phyloP scores from a whole-genome alignment of 2,113 vertebrate species.

The Climacteris rufus region DNA sequence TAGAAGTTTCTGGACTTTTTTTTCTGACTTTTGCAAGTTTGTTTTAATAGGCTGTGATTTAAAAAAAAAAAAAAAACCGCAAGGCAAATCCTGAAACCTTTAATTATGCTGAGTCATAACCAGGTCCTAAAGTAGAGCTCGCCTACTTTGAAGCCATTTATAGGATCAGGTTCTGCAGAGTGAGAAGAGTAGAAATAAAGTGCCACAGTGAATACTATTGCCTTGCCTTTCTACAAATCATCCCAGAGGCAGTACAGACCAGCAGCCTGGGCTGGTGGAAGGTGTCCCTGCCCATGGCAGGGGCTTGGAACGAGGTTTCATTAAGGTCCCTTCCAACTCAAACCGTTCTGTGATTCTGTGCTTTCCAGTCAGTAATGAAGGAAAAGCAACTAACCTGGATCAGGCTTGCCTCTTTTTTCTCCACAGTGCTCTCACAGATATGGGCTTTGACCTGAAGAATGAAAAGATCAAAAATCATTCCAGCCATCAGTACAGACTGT shows the following conservation, averaged over 20 bases:
- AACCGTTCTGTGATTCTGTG: too few species aligned
- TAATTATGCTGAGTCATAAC: slow-evolving; percentile 23
- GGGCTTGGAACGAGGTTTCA: not conserved
- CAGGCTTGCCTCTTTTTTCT: slow-evolving; percentile 77
- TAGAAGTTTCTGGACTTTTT: not conserved
- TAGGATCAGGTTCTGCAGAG: slow-evolving; percentile 6
- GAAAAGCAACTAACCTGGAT: slow-evolving; percentile 73
- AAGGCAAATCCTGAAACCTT: not conserved
- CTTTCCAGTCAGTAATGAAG: not conserved
- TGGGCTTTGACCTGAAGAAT: slow-evolving; percentile 76
- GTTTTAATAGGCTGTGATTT: not conserved
- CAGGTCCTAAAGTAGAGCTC: slow-evolving; percentile 4
- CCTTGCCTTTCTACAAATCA: not conserved
- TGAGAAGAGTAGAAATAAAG: not conserved
- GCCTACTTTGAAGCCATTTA: slow-evolving; percentile 33
- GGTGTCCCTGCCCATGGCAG: not conserved
- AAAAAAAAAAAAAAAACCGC: not conserved
- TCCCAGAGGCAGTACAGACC: not conserved
- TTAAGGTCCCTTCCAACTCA: not conserved
- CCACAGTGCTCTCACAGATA: slow-evolving; percentile 72
- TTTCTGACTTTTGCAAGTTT: not conserved
- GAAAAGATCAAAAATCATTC: not conserved
- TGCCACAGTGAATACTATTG: not conserved
- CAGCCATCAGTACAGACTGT: not conserved
- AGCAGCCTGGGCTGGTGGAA: not conserved